phyloP scores from a whole-genome alignment of 2,113 vertebrate species.

The Periophthalmodon schlosseri region DNA sequence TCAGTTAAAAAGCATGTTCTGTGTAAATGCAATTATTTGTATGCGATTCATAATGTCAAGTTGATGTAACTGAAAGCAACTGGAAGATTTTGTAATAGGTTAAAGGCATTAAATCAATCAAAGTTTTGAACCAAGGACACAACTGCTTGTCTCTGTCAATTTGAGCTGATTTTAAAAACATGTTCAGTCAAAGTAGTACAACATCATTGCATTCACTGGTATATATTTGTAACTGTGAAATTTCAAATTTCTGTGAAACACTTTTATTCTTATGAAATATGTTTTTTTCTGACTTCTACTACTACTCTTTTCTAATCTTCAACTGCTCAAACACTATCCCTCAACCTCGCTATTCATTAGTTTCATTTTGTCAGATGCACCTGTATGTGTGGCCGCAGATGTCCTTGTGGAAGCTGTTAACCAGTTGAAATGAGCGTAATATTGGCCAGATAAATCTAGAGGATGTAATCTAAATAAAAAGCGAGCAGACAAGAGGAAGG shows the following conservation, averaged over 20 bases:
- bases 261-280: too few species aligned
- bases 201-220: too few species aligned
- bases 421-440: constrained; percentile 4
- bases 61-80: background rate
- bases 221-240: too few species aligned
- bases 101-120: too few species aligned
- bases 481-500: constrained; percentile 34
- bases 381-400: constrained; percentile 8
- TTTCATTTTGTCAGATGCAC: background rate
- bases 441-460: constrained; percentile 24
- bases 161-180: too few species aligned
- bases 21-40: background rate
- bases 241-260: too few species aligned
- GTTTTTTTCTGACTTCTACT: too few species aligned
- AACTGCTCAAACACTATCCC: background rate
- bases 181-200: too few species aligned
- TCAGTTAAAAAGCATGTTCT: too few species aligned
- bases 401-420: background rate
- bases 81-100: too few species aligned
- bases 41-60: background rate
- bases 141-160: too few species aligned
- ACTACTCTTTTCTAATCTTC: background rate
- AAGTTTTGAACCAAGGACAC: too few species aligned
- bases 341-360: background rate
- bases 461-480: constrained; percentile 58